A percentile compares a stretch with the other conserved stretches of the same genome.
These are phyloP conservation scores for Eustalomyia histrio DNA, from an alignment of 2,888 invertebrate genomes.

Conservation along the genomic window DNA sequence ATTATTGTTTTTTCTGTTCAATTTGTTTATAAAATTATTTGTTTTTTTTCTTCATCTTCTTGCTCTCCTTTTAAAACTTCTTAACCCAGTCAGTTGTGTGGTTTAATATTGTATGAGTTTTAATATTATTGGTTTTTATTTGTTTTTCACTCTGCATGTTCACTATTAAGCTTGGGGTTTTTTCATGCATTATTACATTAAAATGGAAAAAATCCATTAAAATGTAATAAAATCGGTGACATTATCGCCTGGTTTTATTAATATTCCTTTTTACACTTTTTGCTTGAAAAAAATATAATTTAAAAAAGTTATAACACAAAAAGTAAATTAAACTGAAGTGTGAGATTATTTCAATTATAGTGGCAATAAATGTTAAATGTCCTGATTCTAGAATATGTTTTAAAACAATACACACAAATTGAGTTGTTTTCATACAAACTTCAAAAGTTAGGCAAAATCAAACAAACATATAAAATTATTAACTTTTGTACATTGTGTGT, in stretches of 20 bases:
- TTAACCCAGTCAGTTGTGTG: neutral
- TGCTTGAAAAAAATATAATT: neutral
- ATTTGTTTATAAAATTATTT: conserved; percentile 32
- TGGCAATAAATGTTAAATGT: neutral
- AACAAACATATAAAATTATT: too few relatives aligned
- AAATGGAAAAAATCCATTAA: conserved; percentile 29
- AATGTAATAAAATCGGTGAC: conserved; percentile 40
- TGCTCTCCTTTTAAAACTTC: conserved; percentile 27
- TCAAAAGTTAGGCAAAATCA: too few relatives aligned
- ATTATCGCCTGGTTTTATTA: conserved; percentile 23
- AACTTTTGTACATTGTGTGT: too few relatives aligned
- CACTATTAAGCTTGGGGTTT: neutral
- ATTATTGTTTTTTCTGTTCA: conserved; percentile 33
- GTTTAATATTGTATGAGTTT: conserved; percentile 7
- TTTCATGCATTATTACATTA: neutral
- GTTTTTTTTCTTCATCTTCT: conserved; percentile 20
- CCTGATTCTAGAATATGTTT: too few relatives aligned
- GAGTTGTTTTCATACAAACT: too few relatives aligned
- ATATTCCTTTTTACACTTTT: conserved; percentile 9
- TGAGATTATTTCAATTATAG: neutral
- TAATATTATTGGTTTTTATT: neutral
- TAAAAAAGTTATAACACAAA: neutral
- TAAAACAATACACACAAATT: too few relatives aligned
- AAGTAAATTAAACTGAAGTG: neutral
- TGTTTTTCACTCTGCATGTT: neutral